Evolutionary conservation across 2,888 invertebrate genomes (phyloP).

Genomic region (Eupsilia transversa): DNA sequence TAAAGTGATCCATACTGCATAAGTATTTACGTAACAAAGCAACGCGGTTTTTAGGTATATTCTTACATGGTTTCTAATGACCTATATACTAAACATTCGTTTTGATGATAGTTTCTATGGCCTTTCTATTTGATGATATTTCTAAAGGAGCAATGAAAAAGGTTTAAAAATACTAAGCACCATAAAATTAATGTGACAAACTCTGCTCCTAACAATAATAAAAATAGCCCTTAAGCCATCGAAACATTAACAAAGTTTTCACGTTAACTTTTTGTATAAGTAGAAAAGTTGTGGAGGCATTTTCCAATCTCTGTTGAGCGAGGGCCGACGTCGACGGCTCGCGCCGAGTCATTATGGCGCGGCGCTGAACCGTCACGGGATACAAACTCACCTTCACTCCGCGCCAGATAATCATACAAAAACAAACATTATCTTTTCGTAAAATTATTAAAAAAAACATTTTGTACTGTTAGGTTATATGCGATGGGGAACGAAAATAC

Average conservation of each 20-base stretch:
- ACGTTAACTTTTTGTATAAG: constrained; percentile 86
- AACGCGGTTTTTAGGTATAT: neutral
- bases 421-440: constrained; percentile 47
- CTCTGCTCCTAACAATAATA: constrained; percentile 76
- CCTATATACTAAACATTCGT: constrained; percentile 7
- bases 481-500: constrained; percentile 19
- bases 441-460: constrained; percentile 13
- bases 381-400: constrained; percentile 74
- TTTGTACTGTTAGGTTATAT: constrained; percentile 17
- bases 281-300: constrained; percentile 85
- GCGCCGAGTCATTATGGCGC: constrained; percentile 81
- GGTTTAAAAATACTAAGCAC: constrained; percentile 58
- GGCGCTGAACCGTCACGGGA: constrained; percentile 74
- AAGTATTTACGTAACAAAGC: neutral
- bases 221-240: constrained; percentile 81
- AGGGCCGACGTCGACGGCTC: constrained; percentile 70
- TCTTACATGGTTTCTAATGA: constrained; percentile 13
- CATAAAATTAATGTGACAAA: constrained; percentile 65
- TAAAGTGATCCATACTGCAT: constrained; percentile 20
- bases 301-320: constrained; percentile 85
- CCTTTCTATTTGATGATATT: constrained; percentile 22
- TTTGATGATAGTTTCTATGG: constrained; percentile 28
- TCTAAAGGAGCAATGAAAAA: constrained; percentile 48
- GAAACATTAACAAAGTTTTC: constrained; percentile 81
- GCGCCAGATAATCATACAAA: constrained; percentile 55